Evolutionary conservation across 2,797 vertebrate genomes (phyloP), one percentile per base, ranked within the genome.

Genomic region (Naso thynnoides): DNA sequence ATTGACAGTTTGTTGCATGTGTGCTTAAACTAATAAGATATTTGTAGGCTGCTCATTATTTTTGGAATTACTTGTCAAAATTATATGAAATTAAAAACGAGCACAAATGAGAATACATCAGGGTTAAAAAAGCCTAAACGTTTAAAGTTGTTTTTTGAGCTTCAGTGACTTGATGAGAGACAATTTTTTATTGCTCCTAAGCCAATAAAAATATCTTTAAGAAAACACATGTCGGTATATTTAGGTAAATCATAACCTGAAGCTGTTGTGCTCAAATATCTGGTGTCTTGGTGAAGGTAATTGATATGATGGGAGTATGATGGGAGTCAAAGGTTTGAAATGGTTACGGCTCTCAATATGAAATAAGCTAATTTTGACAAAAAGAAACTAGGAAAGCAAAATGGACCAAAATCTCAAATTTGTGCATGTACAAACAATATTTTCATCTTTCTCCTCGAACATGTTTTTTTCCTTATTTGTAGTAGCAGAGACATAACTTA

Each of bases 261-360:
- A 47, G 55, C 54, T n/a, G 44, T 23, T 66, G 45, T 10, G 2
- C 53, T 7, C 21, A 13, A 60, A 65, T 14, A 45, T 70, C 27
- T 42, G 50, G 56, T 24, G 5, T 49, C 60, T 33, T 50, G 13
- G 54, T 6, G 29, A 41, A 58, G 26, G 41, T 54, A 55, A 61
- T 47, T 70, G 62, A 53, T 71, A 79, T 73, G 73, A 63, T 49
- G 69, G 68, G 61, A 14, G 60, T 50, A 79, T 73, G 73, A 63
- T 49, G 69, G 68, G 61, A 14, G 60, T 50, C 54, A 49, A 26
- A 60, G 74, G 64, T 78, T 65, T n/a, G 64, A 42, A 58, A 27
- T 16, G 52, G 48, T 48, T 21, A 19, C 11, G 8, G 24, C 15
- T 41, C 33, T 33, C 10, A 9, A 33, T 33, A 33, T n/a, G 33